phyloP scores from a whole-genome alignment of 92 coral and sea anemone genomes.

The Scolanthus callimorphus region DNA sequence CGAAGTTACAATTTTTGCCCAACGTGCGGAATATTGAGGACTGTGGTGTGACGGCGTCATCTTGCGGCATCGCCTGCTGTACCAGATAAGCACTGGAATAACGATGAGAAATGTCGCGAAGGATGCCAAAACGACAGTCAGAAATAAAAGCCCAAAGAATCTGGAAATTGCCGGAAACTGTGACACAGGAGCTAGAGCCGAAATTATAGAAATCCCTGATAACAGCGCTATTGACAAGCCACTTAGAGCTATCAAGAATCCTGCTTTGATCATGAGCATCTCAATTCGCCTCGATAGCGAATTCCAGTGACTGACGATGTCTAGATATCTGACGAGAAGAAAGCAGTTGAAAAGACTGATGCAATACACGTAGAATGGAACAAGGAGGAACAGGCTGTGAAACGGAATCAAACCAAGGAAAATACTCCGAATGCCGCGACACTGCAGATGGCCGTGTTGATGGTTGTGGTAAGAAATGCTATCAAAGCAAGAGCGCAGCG shows the following conservation, averaged over 20 bases:
- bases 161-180: background rate
- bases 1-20: constrained; percentile 10
- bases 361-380: constrained; percentile 30
- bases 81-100: constrained; percentile 3
- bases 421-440: background rate
- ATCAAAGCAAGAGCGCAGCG: background rate
- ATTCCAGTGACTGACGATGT: background rate
- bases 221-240: constrained; percentile 22
- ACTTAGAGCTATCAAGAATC: constrained; percentile 16
- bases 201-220: constrained; percentile 18
- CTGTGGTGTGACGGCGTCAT: no score
- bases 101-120: background rate
- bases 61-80: background rate
- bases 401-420: background rate
- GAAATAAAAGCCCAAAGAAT: background rate
- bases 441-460: background rate
- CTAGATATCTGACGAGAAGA: constrained; percentile 19
- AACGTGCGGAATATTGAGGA: background rate
- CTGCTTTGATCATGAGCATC: constrained; percentile 25
- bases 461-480: background rate
- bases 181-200: constrained; percentile 24
- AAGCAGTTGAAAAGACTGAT: constrained; percentile 22
- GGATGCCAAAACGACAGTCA: background rate
- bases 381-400: constrained; percentile 1
- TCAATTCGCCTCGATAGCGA: constrained; percentile 29